phyloP scores from a whole-genome alignment of 2,797 vertebrate species.

The Oryzias sinensis region DNA sequence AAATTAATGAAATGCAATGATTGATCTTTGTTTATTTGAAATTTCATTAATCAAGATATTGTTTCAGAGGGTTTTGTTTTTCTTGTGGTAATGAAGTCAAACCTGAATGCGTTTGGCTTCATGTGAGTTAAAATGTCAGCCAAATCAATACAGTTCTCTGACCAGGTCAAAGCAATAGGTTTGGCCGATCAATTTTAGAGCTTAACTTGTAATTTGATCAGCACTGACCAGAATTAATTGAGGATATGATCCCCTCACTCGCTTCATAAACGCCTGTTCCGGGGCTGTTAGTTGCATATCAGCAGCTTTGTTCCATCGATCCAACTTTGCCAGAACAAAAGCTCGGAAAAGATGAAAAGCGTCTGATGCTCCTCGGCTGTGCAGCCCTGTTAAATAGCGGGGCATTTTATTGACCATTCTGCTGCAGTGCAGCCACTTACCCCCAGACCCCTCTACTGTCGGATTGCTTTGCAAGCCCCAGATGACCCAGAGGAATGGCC shows the following conservation, averaged over 20 bases:
- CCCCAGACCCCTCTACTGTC: conserved; percentile 43
- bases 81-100: too few relatives aligned
- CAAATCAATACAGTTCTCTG: too few relatives aligned
- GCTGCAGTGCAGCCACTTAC: conserved; percentile 63
- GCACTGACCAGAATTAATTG: conserved; percentile 29
- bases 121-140: too few relatives aligned
- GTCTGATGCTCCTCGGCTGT: conserved; percentile 54
- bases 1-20: too few relatives aligned
- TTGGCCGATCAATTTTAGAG: too few relatives aligned
- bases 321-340: conserved; percentile 41
- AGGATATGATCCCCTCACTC: conserved; percentile 12
- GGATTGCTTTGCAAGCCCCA: conserved; percentile 51
- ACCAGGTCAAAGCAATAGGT: too few relatives aligned
- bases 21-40: too few relatives aligned
- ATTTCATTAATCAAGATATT: too few relatives aligned
- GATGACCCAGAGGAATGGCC: conserved; percentile 55
- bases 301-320: conserved; percentile 62
- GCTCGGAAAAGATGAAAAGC: conserved; percentile 54
- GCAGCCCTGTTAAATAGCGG: conserved; percentile 66
- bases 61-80: too few relatives aligned
- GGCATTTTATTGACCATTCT: conserved; percentile 65
- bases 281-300: conserved; percentile 25
- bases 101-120: too few relatives aligned
- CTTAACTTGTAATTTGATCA: conserved; percentile 21
- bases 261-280: conserved; percentile 14